phyloP scores from a whole-genome alignment of 2,888 invertebrate genomes.

The Apodemia hepburni region DNA sequence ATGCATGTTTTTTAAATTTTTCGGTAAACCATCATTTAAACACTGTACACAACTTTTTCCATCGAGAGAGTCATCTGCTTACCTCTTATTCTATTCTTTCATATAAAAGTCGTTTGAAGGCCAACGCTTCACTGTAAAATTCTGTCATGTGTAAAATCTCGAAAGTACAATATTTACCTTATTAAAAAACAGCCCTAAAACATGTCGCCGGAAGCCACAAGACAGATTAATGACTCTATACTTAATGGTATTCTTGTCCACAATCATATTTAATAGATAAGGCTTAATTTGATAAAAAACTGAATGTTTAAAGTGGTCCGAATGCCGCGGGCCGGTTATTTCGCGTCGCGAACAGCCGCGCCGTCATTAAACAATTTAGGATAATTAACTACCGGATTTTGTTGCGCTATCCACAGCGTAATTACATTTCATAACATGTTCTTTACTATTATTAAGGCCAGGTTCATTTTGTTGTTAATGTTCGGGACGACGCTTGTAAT shows the following conservation, averaged over 20 bases:
- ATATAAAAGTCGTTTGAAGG: too few relatives aligned
- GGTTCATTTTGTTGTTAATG: conserved; percentile 48
- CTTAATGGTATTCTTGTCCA: conserved; percentile 12
- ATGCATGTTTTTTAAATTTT: too few relatives aligned
- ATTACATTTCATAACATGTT: conserved; percentile 73
- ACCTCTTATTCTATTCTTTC: too few relatives aligned
- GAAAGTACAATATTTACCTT: too few relatives aligned
- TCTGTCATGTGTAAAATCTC: too few relatives aligned
- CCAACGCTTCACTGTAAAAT: too few relatives aligned
- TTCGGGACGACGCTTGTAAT: conserved; percentile 51
- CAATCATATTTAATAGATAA: conserved; percentile 12
- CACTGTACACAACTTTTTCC: too few relatives aligned
- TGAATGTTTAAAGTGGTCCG: conserved; percentile 24
- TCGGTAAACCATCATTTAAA: too few relatives aligned
- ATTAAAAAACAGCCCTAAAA: conserved; percentile 1
- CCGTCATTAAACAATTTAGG: conserved; percentile 77
- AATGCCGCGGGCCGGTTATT: conserved; percentile 39
- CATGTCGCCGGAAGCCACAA: conserved; percentile 6
- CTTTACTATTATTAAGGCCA: conserved; percentile 55
- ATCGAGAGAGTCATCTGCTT: too few relatives aligned
- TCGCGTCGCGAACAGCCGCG: conserved; percentile 57
- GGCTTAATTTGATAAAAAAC: conserved; percentile 29
- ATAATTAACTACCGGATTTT: conserved; percentile 79
- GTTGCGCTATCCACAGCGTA: conserved; percentile 54
- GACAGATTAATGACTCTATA: conserved; percentile 9